Percentiles rank a stretch among this genome's conserved stretches.
Conservation (phyloP, 2,888 invertebrate species). For the Merodon equestris region DNA sequence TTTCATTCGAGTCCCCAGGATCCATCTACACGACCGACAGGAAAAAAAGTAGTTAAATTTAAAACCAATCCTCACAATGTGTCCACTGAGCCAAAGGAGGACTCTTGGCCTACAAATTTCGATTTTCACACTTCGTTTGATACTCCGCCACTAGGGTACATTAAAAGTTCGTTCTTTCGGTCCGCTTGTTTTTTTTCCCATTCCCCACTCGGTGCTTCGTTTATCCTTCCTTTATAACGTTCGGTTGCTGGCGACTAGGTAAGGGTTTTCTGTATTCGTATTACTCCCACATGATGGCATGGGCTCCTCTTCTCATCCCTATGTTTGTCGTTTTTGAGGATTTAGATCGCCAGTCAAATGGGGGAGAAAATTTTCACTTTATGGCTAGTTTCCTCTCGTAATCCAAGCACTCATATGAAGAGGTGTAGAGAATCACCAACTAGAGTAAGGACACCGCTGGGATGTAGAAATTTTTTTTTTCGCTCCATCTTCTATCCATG, state of each 20-base stretch:
- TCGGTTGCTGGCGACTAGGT: conserved; percentile 6
- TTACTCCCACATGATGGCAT: conserved; percentile 5
- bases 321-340: conserved; percentile 43
- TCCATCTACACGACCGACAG: conserved; percentile 17
- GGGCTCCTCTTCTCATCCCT: conserved; percentile 16
- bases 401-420: conserved; percentile 52
- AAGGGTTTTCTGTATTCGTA: conserved; percentile 5
- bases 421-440: conserved; percentile 41
- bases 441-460: conserved; percentile 23
- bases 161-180: conserved; percentile 56
- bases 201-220: background rate
- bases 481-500: conserved; percentile 13
- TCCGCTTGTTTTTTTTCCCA: conserved; percentile 17
- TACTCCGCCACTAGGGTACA: conserved; percentile 63
- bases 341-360: conserved; percentile 65
- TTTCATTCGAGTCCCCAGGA: conserved; percentile 31
- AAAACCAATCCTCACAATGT: conserved; percentile 50
- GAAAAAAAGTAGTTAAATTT: conserved; percentile 4
- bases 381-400: conserved; percentile 60
- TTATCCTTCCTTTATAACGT: conserved; percentile 12
- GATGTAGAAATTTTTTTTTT: conserved; percentile 15
- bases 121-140: conserved; percentile 69
- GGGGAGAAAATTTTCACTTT: conserved; percentile 65
- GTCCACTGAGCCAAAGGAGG: conserved; percentile 54
- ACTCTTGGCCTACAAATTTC: conserved; percentile 64